Conservation (phyloP, 1,140 invertebrate species). For the Augochlora pura region DNA sequence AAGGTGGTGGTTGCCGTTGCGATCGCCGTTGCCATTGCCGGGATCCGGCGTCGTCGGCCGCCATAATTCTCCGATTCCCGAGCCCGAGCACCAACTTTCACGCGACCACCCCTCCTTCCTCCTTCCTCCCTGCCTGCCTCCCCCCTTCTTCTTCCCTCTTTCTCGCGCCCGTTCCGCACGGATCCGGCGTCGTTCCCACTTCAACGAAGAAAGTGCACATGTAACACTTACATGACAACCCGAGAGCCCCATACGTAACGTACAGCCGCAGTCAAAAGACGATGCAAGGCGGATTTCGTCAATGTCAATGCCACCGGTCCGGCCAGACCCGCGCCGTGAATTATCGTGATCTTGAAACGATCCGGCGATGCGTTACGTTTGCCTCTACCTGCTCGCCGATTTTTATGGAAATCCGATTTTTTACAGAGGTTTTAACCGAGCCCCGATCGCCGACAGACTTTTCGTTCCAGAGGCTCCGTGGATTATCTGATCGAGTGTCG, state of each 20-base stretch:
- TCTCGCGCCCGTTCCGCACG: neutral
- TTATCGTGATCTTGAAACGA: no score
- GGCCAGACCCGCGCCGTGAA: neutral
- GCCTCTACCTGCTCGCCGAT: no score
- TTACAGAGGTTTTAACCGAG: no score
- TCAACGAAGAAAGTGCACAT: conserved; percentile 72
- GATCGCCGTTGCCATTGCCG: neutral
- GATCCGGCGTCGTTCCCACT: conserved; percentile 2
- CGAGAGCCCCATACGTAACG: conserved; percentile 64
- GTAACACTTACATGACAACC: conserved; percentile 72
- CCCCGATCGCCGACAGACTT: no score
- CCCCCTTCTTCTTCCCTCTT: neutral
- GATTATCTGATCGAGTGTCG: no score
- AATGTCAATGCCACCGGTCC: conserved; percentile 69
- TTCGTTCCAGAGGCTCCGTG: no score
- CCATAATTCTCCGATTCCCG: conserved; percentile 14
- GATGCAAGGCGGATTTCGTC: conserved; percentile 51
- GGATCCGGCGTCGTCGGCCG: conserved; percentile 12
- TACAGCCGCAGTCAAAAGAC: conserved; percentile 38
- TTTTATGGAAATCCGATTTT: no score
- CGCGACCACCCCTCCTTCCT: conserved; percentile 34
- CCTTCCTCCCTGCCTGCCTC: neutral
- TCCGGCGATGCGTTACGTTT: no score
- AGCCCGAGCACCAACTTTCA: conserved; percentile 66
- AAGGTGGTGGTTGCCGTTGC: conserved; percentile 9